Percentiles rank a stretch among this genome's conserved stretches.
These are phyloP conservation scores for Balaenoptera acutorostrata DNA, from an alignment of 2,113 vertebrate species.

Conservation along the genomic window DNA sequence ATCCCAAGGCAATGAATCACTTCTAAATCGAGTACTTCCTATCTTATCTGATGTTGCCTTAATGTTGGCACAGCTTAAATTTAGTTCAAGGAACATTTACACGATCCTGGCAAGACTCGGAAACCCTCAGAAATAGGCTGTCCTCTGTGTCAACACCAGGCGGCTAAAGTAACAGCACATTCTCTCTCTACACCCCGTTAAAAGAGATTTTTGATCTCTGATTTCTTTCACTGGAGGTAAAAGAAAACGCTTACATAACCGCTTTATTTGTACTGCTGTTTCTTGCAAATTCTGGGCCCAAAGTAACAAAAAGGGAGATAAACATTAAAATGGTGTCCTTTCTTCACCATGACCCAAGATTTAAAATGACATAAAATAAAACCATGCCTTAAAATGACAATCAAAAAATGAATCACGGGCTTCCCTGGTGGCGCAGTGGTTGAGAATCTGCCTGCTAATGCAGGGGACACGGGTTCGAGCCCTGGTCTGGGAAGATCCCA, in stretches of 20 bases:
- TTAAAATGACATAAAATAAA: neutral
- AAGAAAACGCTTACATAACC: neutral
- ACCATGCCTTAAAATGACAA: neutral
- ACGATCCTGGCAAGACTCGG: neutral
- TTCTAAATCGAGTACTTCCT: no score
- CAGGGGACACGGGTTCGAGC: no score
- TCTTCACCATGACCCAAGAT: neutral
- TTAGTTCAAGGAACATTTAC: neutral
- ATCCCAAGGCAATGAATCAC: neutral
- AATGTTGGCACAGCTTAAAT: neutral
- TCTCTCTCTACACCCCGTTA: neutral
- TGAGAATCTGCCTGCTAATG: no score
- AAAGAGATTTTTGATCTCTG: neutral
- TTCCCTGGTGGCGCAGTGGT: no score
- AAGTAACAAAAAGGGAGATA: neutral
- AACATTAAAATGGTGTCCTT: neutral
- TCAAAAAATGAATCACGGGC: neutral
- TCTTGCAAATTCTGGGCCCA: neutral
- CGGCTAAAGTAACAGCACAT: rapidly evolving
- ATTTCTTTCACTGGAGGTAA: neutral
- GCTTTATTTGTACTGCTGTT: neutral
- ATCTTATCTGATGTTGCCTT: neutral
- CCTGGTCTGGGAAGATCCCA: no score
- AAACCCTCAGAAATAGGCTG: no score
- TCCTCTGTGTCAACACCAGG: rapidly evolving